Percentiles rank a stretch among this genome's conserved stretches.
Conservation (phyloP, 1,140 invertebrate species). For the Zaprionus ornatus region DNA sequence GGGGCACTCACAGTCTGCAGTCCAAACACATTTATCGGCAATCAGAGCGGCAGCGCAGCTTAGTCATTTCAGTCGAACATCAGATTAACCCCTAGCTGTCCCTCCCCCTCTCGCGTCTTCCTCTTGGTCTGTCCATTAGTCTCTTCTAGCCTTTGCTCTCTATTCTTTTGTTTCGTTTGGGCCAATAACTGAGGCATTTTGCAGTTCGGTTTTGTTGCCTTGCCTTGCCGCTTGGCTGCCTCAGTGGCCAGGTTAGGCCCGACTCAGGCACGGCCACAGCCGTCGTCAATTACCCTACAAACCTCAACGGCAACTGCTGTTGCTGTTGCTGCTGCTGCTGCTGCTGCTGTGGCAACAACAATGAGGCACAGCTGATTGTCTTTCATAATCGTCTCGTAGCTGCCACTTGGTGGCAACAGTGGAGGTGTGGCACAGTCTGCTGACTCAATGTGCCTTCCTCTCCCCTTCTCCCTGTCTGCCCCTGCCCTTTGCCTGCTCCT, state of each 20-base stretch:
- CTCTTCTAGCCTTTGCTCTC: slow-evolving; percentile 20
- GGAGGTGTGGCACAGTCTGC: slow-evolving; percentile 43
- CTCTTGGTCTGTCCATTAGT: not conserved
- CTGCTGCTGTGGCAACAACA: slow-evolving; percentile 40
- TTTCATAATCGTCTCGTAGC: slow-evolving; percentile 68
- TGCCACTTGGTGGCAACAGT: slow-evolving; percentile 14
- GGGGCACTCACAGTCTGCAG: not conserved
- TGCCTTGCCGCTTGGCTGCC: slow-evolving; percentile 73
- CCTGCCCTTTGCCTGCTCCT: not conserved
- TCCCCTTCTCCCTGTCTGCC: not conserved
- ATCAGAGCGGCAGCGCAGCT: slow-evolving; percentile 53
- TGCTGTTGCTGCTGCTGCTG: slow-evolving; percentile 28
- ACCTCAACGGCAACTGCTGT: slow-evolving; percentile 57
- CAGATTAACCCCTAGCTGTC: slow-evolving; percentile 55
- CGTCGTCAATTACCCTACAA: slow-evolving; percentile 78
- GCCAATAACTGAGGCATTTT: slow-evolving; percentile 65
- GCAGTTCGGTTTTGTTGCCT: slow-evolving; percentile 40
- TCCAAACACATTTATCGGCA: slow-evolving; percentile 65
- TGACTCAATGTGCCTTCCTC: slow-evolving; percentile 36
- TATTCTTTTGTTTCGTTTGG: slow-evolving; percentile 52
- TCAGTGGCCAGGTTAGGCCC: slow-evolving; percentile 45
- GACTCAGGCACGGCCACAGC: slow-evolving; percentile 16
- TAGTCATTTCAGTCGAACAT: slow-evolving; percentile 40
- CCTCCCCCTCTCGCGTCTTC: slow-evolving; percentile 24
- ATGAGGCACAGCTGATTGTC: slow-evolving; percentile 70